Conservation (phyloP, 1,140 invertebrate species). For the Centruroides sculpturatus region DNA sequence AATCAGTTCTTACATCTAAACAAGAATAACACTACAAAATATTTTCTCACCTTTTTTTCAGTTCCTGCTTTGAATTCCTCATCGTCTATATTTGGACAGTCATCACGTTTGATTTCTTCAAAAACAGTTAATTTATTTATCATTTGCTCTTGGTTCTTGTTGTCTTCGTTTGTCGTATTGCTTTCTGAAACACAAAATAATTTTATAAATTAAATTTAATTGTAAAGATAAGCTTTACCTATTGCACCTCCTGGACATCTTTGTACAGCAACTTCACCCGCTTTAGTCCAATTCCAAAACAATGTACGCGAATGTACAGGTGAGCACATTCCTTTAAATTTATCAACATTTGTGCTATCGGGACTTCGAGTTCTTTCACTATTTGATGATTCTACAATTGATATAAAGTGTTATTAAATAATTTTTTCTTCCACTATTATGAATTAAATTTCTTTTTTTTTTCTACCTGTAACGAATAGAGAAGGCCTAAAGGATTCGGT, state of each 20-base stretch:
- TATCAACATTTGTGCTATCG: neutral
- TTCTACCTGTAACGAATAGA: constrained; percentile 18
- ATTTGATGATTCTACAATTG: neutral
- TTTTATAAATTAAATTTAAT: constrained; percentile 18
- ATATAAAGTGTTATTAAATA: neutral
- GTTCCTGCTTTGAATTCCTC: no score
- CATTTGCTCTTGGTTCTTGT: no score
- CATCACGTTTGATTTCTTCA: no score
- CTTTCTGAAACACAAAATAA: no score
- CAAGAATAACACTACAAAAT: no score
- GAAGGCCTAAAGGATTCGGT: constrained; percentile 21
- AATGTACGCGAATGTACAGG: constrained; percentile 56
- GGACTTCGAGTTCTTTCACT: neutral
- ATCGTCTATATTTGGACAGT: no score
- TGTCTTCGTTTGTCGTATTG: no score
- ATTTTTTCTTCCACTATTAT: neutral
- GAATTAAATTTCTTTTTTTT: neutral
- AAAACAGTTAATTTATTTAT: no score
- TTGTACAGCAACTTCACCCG: constrained; percentile 58
- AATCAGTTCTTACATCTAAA: no score
- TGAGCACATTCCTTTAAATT: constrained; percentile 36
- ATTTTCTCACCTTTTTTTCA: no score
- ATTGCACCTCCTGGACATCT: constrained; percentile 76
- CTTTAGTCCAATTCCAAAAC: constrained; percentile 73
- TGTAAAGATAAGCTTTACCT: constrained; percentile 44